Base-by-base conservation (phyloP, 2,113 vertebrate genomes). In the Neogobius melanostomus region DNA sequence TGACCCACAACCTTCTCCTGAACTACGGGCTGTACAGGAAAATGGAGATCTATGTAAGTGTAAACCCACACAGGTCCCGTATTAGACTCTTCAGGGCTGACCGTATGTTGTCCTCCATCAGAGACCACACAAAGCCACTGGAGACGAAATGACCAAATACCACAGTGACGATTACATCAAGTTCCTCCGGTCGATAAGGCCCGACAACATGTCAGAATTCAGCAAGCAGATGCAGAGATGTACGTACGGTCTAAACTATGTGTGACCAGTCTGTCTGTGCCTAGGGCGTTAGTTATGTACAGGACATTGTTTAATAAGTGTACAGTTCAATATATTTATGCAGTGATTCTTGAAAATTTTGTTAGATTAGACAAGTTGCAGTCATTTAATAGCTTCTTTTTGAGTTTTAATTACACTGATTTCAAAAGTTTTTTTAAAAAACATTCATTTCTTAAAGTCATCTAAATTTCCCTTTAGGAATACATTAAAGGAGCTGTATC, bases 191-290 rank as follows among this genome's bases (percentile, higher is more conserved):
- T 98, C 95, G 53, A 99, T 99, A 69, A 94, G 96, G 61, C 97
- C 96, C 0, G 97, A 99, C 83, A 98, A 99, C 91, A 99, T 98
- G 97, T 97, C 96, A 0, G 97, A 99, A 83, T 98, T 97, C 91
- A 99, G 97, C 94, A 99, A 98, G 85, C 97, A 98, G 87, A 98
- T 98, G 97, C 97, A 99, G 42, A 94, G 97, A 89, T 99, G 97
- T 99, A 85, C 95, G 97, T 68, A 21, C 12, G 36, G 54, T 21
- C 3, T 16, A 42, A 61, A 16, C 8, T n/a, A 16, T 56, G 11
- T 56, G 9, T 11, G 6, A 36, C 4, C 28, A 36, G 28, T 28
- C 28, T 28, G 28, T 28, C 28, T 28, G 28, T 36, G 28, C 28
- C 28, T 36, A 36, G 3, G 28, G 28, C 28, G 28, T 21, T 21